These are phyloP conservation scores for Athripsodes cinereus DNA, from an alignment of 2,888 invertebrate species.

Conservation along the genomic window DNA sequence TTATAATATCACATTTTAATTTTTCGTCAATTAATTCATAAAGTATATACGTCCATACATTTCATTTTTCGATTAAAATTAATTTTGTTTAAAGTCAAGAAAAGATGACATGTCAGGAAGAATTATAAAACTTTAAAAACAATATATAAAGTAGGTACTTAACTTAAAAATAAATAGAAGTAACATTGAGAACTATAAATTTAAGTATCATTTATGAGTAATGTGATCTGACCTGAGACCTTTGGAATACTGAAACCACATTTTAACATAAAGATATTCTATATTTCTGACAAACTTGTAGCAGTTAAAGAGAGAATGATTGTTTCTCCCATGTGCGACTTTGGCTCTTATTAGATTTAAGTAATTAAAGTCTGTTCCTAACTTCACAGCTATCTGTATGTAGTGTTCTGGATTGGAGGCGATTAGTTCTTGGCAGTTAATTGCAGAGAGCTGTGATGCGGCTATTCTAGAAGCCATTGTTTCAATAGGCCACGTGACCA, in stretches of 20 bases:
- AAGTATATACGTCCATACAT: too few species aligned
- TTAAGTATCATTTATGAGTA: too few species aligned
- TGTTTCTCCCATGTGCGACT: not conserved
- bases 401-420: slow-evolving; percentile 6
- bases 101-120: too few species aligned
- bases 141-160: too few species aligned
- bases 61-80: too few species aligned
- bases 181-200: too few species aligned
- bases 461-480: slow-evolving; percentile 50
- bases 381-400: slow-evolving; percentile 5
- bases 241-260: slow-evolving; percentile 1
- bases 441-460: slow-evolving; percentile 10
- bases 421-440: slow-evolving; percentile 11
- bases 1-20: too few species aligned
- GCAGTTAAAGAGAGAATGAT: slow-evolving; percentile 10
- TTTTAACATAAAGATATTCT: slow-evolving; percentile 9
- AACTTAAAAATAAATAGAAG: too few species aligned
- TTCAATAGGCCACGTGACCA: slow-evolving; percentile 79
- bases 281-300: slow-evolving; percentile 1
- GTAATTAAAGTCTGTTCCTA: slow-evolving; percentile 8
- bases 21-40: too few species aligned
- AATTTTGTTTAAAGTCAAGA: too few species aligned
- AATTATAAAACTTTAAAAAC: too few species aligned
- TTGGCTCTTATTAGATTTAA: slow-evolving; percentile 7
- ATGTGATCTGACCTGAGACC: not conserved